Evolutionary conservation across 2,113 vertebrate species (phyloP), one percentile per base, ranked within the genome.

Genomic region (Zosterops lateralis): DNA sequence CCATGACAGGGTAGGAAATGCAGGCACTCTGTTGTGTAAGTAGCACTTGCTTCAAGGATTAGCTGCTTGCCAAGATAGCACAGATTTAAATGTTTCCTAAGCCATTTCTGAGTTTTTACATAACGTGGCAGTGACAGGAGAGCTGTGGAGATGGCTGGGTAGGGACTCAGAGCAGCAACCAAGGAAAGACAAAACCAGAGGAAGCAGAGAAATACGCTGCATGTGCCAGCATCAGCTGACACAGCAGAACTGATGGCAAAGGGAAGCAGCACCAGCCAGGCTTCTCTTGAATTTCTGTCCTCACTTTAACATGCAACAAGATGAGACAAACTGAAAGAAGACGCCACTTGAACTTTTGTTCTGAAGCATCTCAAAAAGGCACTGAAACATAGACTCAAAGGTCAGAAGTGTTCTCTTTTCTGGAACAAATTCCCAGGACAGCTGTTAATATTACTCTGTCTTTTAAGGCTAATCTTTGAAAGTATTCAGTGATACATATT

Each of bases 381-480:
- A 48, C 72, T 78, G 65, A 91, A 90, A 91, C 10, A 8, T 32
- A 36, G 92, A 56, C 62, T 91, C 73, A 92, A 84, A 96, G 78
- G 91, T 95, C 95, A 95, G 67, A 74, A 57, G 53, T 72, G 68
- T 93, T 91, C 79, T n/a, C 20, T 89, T 94, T 93, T 89, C 85
- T 88, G 42, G 66, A 93, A 93, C 29, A 13, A 77, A 81, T 92
- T 92, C 74, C 80, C 70, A 66, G 68, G 72, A 53, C 61, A 94
- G 64, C 56, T 90, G 76, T 93, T 94, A 91, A 82, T 78, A 64
- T 38, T 79, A 26, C 58, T 83, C 34, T 62, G 29, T 94, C 86
- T 93, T 92, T 90, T 92, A 90, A 82, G 44, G 66, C 68, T 87
- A 54, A 81, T 84, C 90, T 92, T 65, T 84, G 93, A 66, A 57